These are phyloP conservation scores for Heliangelus exortis DNA, from an alignment of 2,797 vertebrate genomes.

Conservation along the genomic window DNA sequence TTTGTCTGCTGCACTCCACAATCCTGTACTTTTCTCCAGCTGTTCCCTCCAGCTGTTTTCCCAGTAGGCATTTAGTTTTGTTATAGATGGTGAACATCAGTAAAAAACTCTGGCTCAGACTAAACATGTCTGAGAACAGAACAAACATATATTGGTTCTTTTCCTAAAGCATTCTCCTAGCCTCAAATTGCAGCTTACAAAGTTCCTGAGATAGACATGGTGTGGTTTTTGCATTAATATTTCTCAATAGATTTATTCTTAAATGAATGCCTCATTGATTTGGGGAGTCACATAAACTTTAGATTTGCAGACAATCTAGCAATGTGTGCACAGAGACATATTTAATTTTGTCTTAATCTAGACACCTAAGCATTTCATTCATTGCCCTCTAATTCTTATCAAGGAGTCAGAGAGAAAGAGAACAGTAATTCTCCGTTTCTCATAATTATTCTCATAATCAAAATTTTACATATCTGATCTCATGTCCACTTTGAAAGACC, in stretches of 20 bases:
- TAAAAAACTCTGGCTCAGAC: not conserved
- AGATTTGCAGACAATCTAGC: not conserved
- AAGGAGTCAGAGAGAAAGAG: not conserved
- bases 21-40: not conserved
- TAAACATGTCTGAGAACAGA: not conserved
- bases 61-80: not conserved
- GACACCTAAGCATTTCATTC: not conserved
- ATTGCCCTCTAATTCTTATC: not conserved
- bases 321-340: not conserved
- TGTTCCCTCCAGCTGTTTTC: not conserved
- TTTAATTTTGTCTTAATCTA: not conserved
- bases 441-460: not conserved
- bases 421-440: not conserved
- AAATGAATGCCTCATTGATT: not conserved
- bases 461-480: not conserved
- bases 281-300: not conserved
- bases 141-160: fast-evolving
- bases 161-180: not conserved
- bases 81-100: not conserved
- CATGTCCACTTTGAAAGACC: not conserved
- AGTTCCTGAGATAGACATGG: not conserved
- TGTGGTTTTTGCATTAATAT: no score
- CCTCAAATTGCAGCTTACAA: not conserved
- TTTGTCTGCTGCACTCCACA: not conserved
- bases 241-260: not conserved